These are phyloP conservation scores for Athalia rosae DNA, from an alignment of 2,888 invertebrate genomes.

Conservation along the genomic window DNA sequence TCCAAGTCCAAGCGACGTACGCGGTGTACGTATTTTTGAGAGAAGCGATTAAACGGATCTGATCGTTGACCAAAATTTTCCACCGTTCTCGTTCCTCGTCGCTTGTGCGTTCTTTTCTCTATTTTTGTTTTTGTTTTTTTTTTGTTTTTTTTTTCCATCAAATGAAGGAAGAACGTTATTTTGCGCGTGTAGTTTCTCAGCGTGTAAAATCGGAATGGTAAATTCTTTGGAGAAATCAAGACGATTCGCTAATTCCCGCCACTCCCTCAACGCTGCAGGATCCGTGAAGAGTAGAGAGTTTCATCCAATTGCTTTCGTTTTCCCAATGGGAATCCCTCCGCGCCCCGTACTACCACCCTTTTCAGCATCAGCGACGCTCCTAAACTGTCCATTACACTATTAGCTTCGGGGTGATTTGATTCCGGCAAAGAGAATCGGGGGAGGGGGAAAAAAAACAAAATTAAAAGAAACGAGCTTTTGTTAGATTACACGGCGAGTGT, in stretches of 20 bases:
- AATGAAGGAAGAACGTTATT: neutral
- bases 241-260: constrained; percentile 38
- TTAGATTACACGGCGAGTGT: no score
- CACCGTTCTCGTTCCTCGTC: no score
- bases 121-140: neutral
- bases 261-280: neutral
- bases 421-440: constrained; percentile 15
- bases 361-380: constrained; percentile 33
- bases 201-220: neutral
- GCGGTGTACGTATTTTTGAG: neutral
- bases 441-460: neutral
- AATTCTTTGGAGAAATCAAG: constrained; percentile 23
- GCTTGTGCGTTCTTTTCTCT: no score
- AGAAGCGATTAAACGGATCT: neutral
- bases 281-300: constrained; percentile 20
- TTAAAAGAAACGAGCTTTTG: no score
- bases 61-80: no score
- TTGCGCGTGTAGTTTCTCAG: neutral
- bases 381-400: constrained; percentile 40
- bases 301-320: constrained; percentile 36
- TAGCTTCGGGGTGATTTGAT: constrained; percentile 40
- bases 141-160: neutral
- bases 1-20: neutral
- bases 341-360: constrained; percentile 3
- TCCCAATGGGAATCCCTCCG: constrained; percentile 29